Percentiles rank a stretch among this genome's conserved stretches.
These are phyloP conservation scores for Pinctada fucata DNA, from an alignment of 2,888 invertebrate species.

Conservation along the genomic window DNA sequence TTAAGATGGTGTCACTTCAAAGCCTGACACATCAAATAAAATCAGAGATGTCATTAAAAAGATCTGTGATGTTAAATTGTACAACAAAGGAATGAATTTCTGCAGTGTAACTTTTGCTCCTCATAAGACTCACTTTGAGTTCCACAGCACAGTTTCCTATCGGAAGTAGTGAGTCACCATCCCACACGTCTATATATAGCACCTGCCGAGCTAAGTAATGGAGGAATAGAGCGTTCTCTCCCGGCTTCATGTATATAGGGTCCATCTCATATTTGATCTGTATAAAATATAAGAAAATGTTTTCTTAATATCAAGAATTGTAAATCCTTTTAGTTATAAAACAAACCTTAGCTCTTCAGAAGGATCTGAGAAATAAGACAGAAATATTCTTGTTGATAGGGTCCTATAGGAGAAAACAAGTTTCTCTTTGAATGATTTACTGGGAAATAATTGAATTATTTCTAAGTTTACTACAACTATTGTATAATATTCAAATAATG, in stretches of 20 bases:
- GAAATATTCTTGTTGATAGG: neutral
- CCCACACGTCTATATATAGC: constrained; percentile 79
- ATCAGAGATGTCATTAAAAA: too few relatives aligned
- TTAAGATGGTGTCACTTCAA: too few relatives aligned
- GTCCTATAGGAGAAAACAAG: neutral
- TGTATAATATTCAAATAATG: too few relatives aligned
- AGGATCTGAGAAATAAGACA: neutral
- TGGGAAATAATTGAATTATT: too few relatives aligned
- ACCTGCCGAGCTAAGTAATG: constrained; percentile 75
- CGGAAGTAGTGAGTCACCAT: constrained; percentile 78
- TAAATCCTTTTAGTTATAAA: too few relatives aligned
- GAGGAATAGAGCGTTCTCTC: constrained; percentile 75
- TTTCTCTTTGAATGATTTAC: neutral
- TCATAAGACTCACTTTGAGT: constrained; percentile 71
- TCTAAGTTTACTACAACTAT: too few relatives aligned
- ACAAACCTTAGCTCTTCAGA: too few relatives aligned
- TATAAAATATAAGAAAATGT: constrained; percentile 14
- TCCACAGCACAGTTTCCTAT: constrained; percentile 77
- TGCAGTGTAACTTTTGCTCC: too few relatives aligned
- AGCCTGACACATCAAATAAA: too few relatives aligned
- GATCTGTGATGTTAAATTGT: too few relatives aligned
- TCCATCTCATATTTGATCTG: constrained; percentile 77
- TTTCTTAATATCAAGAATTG: too few relatives aligned
- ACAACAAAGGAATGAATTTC: too few relatives aligned
- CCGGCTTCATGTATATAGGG: constrained; percentile 75